Evolutionary conservation across 2,888 invertebrate genomes (phyloP).

Genomic region (Elmis aenea): DNA sequence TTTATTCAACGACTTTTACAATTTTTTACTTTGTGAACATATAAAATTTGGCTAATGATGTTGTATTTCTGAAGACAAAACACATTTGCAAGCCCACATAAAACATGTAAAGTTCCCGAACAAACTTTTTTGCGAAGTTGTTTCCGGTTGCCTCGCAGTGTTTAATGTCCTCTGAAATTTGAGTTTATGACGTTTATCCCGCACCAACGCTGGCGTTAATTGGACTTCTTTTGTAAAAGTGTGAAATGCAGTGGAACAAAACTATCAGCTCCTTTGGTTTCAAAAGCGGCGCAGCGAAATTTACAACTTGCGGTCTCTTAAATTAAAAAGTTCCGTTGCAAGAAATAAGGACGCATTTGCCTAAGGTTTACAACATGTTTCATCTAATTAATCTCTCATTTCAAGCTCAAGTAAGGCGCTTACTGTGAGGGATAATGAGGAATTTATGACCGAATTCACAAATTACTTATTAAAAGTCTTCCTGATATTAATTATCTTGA

Average conservation of each 20-base stretch:
- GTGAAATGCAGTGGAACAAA: constrained; percentile 8
- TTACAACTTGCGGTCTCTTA: constrained; percentile 8
- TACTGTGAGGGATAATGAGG: constrained; percentile 23
- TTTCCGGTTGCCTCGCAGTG: constrained; percentile 9
- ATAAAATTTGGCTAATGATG: too few species aligned
- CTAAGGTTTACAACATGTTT: constrained; percentile 10
- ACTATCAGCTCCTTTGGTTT: constrained; percentile 10
- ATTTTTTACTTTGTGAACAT: too few species aligned
- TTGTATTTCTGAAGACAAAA: too few species aligned
- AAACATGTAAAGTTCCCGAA: too few species aligned
- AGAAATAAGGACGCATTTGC: too few species aligned
- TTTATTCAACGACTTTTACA: too few species aligned
- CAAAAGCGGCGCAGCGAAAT: constrained; percentile 1
- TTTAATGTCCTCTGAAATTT: constrained; percentile 4
- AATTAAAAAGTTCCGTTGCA: constrained; percentile 16
- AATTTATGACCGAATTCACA: constrained; percentile 25
- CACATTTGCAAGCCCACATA: too few species aligned
- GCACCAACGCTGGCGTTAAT: constrained; percentile 5
- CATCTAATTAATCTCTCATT: constrained; percentile 20
- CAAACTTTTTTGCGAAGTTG: too few species aligned
- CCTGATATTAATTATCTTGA: constrained; percentile 21
- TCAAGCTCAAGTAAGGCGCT: constrained; percentile 9
- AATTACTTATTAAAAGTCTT: constrained; percentile 18
- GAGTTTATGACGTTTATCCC: constrained; percentile 3
- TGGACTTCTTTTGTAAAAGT: constrained; percentile 6